phyloP scores from a whole-genome alignment of 92 coral and sea anemone genomes.

The Porites evermanni region DNA sequence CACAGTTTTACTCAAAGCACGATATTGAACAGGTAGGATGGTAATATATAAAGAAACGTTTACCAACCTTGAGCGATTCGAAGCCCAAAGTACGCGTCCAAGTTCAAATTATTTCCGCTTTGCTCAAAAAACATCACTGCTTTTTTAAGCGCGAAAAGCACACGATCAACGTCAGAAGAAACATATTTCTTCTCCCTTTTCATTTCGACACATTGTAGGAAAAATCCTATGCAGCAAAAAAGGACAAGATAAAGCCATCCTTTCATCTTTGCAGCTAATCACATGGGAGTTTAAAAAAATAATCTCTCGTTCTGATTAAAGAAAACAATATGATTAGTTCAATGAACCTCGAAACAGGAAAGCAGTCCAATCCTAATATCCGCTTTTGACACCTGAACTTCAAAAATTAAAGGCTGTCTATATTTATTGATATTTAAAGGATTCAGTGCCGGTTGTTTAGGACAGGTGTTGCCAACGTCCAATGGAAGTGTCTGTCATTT shows the following conservation, averaged over 20 bases:
- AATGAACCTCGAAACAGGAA: neutral
- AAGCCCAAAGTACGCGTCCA: conserved; percentile 78
- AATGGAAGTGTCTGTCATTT: neutral
- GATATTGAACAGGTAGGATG: no score
- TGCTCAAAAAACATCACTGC: conserved; percentile 59
- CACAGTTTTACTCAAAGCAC: no score
- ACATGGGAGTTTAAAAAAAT: neutral
- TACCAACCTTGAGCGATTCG: conserved; percentile 85
- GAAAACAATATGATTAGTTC: neutral
- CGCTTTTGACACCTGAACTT: neutral
- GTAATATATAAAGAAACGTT: neutral
- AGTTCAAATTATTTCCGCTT: conserved; percentile 61
- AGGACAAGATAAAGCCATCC: neutral
- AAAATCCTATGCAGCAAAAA: neutral
- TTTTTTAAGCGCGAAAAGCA: conserved; percentile 47
- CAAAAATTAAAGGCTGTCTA: neutral
- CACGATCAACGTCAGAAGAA: neutral
- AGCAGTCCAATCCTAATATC: conserved; percentile 8
- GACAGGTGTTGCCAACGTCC: neutral
- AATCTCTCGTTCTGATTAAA: neutral
- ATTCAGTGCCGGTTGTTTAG: conserved; percentile 6
- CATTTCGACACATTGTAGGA: neutral
- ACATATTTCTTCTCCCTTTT: neutral
- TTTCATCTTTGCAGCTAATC: neutral
- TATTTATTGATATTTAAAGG: conserved; percentile 1